Conservation (phyloP, 2,888 invertebrate species). For the Scrobipalpa atriplicella region DNA sequence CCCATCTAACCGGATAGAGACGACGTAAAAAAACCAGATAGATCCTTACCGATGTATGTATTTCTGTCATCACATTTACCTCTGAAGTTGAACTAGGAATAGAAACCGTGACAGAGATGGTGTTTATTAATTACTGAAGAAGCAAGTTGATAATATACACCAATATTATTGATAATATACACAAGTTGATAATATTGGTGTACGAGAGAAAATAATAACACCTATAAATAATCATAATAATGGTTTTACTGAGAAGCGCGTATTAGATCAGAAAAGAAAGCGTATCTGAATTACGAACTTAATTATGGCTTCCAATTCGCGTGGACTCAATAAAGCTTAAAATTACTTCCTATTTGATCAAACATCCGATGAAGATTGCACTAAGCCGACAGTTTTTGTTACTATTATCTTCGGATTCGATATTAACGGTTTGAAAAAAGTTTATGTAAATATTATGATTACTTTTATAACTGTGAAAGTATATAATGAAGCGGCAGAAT, state of each 20-base stretch:
- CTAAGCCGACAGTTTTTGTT: constrained; percentile 27
- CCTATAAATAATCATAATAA: constrained; percentile 27
- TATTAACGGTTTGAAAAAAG: background rate
- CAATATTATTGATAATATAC: too few relatives aligned
- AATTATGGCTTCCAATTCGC: constrained; percentile 66
- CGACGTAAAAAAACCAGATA: constrained; percentile 48
- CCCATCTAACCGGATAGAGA: constrained; percentile 58
- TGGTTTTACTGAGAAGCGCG: constrained; percentile 22
- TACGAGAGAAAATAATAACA: constrained; percentile 24
- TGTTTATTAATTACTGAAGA: constrained; percentile 6
- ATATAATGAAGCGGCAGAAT: background rate
- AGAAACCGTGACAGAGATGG: constrained; percentile 10
- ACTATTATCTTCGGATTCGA: constrained; percentile 13
- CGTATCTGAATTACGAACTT: constrained; percentile 64
- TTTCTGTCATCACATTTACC: constrained; percentile 45
- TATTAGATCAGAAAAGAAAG: constrained; percentile 58
- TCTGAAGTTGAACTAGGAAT: constrained; percentile 29
- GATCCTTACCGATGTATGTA: constrained; percentile 45
- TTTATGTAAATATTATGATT: constrained; percentile 21
- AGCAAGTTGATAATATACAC: too few relatives aligned
- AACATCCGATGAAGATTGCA: constrained; percentile 51
- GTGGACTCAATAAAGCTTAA: constrained; percentile 73
- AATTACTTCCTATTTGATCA: constrained; percentile 67
- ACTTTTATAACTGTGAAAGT: constrained; percentile 5
- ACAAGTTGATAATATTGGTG: constrained; percentile 4